These are phyloP conservation scores for Frankliniella intonsa DNA, from an alignment of 2,888 invertebrate species.

Conservation along the genomic window DNA sequence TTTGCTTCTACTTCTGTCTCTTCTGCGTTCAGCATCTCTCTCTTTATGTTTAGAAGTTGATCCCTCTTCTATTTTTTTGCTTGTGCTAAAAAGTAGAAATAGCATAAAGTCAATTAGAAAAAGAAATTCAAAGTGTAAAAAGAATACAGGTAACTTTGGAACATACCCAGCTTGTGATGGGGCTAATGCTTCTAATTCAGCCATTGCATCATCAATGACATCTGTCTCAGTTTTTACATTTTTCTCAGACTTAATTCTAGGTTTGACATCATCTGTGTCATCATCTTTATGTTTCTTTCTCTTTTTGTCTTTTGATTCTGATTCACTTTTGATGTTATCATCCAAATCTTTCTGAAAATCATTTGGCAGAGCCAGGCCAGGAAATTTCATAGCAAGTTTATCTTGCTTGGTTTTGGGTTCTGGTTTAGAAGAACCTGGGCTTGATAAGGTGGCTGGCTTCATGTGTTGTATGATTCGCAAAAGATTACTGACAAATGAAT, in stretches of 20 bases:
- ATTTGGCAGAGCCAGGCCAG: conserved; percentile 76
- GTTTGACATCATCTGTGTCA: conserved; percentile 43
- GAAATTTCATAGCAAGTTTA: conserved; percentile 65
- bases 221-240: conserved; percentile 43
- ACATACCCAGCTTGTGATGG: conserved; percentile 51
- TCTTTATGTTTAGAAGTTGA: conserved; percentile 26
- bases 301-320: conserved; percentile 40
- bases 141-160: background rate
- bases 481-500: conserved; percentile 89
- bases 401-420: conserved; percentile 48
- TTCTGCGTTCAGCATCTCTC: conserved; percentile 34
- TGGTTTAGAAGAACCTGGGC: conserved; percentile 39
- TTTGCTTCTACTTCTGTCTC: conserved; percentile 37
- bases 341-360: conserved; percentile 47
- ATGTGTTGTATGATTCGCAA: conserved; percentile 93
- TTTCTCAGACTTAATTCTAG: conserved; percentile 35
- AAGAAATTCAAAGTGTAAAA: background rate
- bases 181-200: conserved; percentile 77
- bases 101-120: background rate
- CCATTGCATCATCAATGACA: conserved; percentile 76
- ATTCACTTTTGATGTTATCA: conserved; percentile 36
- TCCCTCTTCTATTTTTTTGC: background rate
- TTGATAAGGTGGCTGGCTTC: conserved; percentile 57
- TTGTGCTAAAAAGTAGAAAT: conserved; percentile 20
- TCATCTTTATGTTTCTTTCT: conserved; percentile 43